These are phyloP conservation scores for Pterostichus niger DNA, from an alignment of 2,888 invertebrate species.

Conservation along the genomic window DNA sequence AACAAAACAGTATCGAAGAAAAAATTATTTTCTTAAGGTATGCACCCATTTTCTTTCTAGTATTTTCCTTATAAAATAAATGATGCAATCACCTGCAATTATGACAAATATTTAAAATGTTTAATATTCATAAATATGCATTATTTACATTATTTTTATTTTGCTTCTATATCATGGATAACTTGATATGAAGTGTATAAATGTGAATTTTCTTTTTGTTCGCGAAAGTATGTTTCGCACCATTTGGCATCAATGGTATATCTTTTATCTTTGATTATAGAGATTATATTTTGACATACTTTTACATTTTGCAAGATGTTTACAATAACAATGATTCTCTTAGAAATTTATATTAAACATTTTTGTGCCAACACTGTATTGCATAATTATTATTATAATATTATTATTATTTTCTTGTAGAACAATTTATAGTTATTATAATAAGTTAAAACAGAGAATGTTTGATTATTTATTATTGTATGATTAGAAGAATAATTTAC, in stretches of 20 bases:
- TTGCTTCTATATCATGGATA: background rate
- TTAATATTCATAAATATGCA: slow-evolving; percentile 34
- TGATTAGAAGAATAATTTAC: too few relatives aligned
- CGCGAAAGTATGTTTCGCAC: slow-evolving; percentile 10
- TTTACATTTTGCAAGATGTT: too few relatives aligned
- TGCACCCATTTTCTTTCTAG: slow-evolving; percentile 21
- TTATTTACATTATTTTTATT: slow-evolving; percentile 22
- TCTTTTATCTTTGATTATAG: slow-evolving; percentile 18
- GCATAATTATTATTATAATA: too few relatives aligned
- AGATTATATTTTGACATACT: background rate
- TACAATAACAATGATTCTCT: too few relatives aligned
- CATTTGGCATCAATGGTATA: slow-evolving; percentile 26
- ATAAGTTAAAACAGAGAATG: too few relatives aligned
- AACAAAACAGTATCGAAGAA: slow-evolving; percentile 28
- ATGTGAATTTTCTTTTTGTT: too few relatives aligned
- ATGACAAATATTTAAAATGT: slow-evolving; percentile 47
- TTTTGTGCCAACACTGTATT: too few relatives aligned
- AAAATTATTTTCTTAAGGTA: slow-evolving; percentile 12
- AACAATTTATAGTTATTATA: too few relatives aligned
- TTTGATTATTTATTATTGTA: too few relatives aligned
- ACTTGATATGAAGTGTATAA: too few relatives aligned
- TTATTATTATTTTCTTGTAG: too few relatives aligned
- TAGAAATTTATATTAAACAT: too few relatives aligned
- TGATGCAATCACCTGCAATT: slow-evolving; percentile 52
- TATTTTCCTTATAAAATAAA: slow-evolving; percentile 37